Evolutionary conservation across 2,888 invertebrate species (phyloP).

Genomic region (Hedya salicella): DNA sequence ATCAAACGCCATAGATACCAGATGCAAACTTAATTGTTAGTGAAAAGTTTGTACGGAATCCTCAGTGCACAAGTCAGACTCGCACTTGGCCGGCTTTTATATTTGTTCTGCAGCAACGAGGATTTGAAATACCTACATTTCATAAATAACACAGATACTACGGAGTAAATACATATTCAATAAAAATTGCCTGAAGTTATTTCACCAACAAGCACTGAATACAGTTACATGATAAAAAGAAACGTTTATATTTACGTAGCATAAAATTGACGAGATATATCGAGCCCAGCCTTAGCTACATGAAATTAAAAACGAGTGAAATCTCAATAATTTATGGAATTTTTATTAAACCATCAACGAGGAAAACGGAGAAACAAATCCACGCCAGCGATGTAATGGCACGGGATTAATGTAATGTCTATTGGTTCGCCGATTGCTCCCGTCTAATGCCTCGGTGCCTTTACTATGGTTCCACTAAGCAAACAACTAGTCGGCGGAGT

Average conservation of each 20-base stretch:
- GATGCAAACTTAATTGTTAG: too few species aligned
- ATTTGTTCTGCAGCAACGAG: neutral
- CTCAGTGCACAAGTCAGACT: too few species aligned
- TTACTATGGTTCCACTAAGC: constrained; percentile 58
- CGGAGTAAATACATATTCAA: neutral
- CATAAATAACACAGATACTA: neutral
- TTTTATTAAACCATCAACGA: constrained; percentile 22
- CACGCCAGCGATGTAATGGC: constrained; percentile 58
- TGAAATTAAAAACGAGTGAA: constrained; percentile 9
- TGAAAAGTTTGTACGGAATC: too few species aligned
- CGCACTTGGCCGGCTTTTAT: too few species aligned
- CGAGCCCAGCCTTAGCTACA: neutral
- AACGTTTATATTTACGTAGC: neutral
- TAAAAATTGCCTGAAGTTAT: neutral
- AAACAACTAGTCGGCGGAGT: constrained; percentile 68
- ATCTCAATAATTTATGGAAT: constrained; percentile 3
- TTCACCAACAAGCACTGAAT: constrained; percentile 4
- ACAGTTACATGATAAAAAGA: constrained; percentile 7
- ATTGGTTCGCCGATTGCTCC: constrained; percentile 54
- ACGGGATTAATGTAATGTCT: constrained; percentile 66
- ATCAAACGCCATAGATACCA: too few species aligned
- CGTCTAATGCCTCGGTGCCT: constrained; percentile 39
- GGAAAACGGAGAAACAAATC: constrained; percentile 57
- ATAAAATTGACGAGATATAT: neutral
- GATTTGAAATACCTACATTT: neutral